A percentile compares a stretch with the other conserved stretches of the same genome.
These are phyloP conservation scores for Discoglossus pictus DNA, from an alignment of 2,797 vertebrate species.

Conservation along the genomic window DNA sequence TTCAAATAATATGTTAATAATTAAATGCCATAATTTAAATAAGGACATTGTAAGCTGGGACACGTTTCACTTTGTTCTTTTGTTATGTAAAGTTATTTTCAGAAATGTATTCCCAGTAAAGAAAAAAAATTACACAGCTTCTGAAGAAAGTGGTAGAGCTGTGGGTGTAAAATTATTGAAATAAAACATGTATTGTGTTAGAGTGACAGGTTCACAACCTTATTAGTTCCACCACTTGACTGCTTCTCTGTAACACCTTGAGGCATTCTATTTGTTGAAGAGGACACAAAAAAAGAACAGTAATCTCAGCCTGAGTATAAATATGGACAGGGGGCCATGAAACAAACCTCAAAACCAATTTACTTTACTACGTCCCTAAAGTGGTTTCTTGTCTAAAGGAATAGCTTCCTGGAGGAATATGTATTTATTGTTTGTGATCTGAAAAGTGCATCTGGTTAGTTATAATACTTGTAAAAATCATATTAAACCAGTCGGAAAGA, in stretches of 20 bases:
- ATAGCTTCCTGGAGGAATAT: background rate
- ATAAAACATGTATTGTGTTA: slow-evolving; percentile 32
- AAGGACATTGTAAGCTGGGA: too few relatives aligned
- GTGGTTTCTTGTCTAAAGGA: slow-evolving; percentile 28
- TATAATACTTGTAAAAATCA: slow-evolving; percentile 8
- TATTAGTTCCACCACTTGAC: slow-evolving; percentile 36
- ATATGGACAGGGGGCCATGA: slow-evolving; percentile 23
- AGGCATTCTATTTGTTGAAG: slow-evolving; percentile 29
- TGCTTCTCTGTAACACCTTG: slow-evolving; percentile 28
- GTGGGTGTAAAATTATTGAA: slow-evolving; percentile 39
- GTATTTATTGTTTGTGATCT: slow-evolving; percentile 19
- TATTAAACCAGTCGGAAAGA: slow-evolving; percentile 11
- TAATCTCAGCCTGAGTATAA: slow-evolving; percentile 29
- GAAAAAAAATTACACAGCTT: slow-evolving; percentile 7
- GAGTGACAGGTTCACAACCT: slow-evolving; percentile 41
- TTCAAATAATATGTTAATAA: too few relatives aligned
- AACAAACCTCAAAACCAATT: slow-evolving; percentile 34
- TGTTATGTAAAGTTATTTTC: too few relatives aligned
- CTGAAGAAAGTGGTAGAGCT: slow-evolving; percentile 10
- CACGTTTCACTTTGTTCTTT: too few relatives aligned
- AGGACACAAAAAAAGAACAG: slow-evolving; percentile 28
- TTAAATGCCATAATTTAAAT: too few relatives aligned
- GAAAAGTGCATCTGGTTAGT: slow-evolving; percentile 3
- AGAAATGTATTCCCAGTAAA: slow-evolving; percentile 8
- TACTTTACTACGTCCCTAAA: slow-evolving; percentile 24